Evolutionary conservation across 2,113 vertebrate species (phyloP), one percentile per base, ranked within the genome.

Genomic region (Erythrocercus mccallii): DNA sequence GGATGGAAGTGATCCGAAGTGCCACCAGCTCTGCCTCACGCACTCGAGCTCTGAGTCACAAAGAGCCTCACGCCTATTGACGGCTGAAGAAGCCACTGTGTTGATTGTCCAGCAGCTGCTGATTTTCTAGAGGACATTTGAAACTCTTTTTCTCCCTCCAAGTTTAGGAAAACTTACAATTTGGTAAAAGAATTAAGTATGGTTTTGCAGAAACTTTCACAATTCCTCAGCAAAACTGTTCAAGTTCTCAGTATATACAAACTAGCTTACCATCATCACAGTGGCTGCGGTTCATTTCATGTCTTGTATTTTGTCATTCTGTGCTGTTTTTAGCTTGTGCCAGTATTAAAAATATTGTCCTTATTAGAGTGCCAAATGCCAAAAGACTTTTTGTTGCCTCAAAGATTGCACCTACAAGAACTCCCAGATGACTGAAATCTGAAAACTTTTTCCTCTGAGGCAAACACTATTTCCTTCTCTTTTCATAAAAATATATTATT

Each of bases 1-100:
- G 99, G 99, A 99, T 99, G 99, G 99, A 99, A 95, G 99, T 99
- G 76, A 99, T 99, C 97, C 98, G 99, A 96, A 99, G 99, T 88
- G 99, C 99, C 89, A 99, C 99, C 81, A 98, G 98, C 94, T 98
- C 99, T 6, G 98, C 98, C 96, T 98, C 98, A 28, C 98, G 98
- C 31, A 90, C 98, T 51, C 98, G 97, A 47, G 86, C 98, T 73
- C 97, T 98, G 71, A 99, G 98, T 97, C 98, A 98, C 74, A 99
- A 98, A 95, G 99, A 99, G 91, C 96, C 98, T 47, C 98, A 98
- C 4, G 66, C 96, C 96, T 99, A 99, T 58, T 99, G 98, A 99
- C 5, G 50, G 80, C 96, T 42, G 35, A 66, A 92, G 37, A 10
- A 89, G 78, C 42, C 45, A 1, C 61, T 11, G 2, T 37, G 37